Conservation (phyloP, 2,113 vertebrate genomes). For the Ranitomeya imitator region DNA sequence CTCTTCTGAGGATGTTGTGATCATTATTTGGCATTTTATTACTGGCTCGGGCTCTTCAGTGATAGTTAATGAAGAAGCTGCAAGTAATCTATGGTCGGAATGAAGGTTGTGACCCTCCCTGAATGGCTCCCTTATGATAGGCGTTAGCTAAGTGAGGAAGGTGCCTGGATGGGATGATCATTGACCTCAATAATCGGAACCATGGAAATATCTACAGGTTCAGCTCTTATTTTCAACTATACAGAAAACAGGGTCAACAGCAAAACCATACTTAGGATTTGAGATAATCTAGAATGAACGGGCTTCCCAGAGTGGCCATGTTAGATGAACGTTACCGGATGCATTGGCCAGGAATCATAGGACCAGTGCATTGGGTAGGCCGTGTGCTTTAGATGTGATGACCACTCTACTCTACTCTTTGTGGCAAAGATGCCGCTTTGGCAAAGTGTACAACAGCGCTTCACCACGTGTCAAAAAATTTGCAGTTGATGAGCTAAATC, state of each 20-base stretch:
- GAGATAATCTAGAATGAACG: background rate
- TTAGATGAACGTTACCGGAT: too few relatives aligned
- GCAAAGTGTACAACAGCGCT: too few relatives aligned
- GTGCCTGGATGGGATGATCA: conserved; percentile 55
- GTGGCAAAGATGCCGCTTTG: too few relatives aligned
- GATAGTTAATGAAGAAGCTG: conserved; percentile 51
- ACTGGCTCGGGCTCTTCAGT: conserved; percentile 27
- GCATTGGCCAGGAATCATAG: too few relatives aligned
- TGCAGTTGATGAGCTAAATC: too few relatives aligned
- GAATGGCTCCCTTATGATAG: background rate
- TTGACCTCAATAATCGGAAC: background rate
- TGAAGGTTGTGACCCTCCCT: conserved; percentile 63
- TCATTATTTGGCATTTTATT: conserved; percentile 39
- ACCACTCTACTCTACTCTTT: too few relatives aligned
- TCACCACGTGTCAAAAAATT: too few relatives aligned
- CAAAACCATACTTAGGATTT: background rate
- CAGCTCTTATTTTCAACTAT: background rate
- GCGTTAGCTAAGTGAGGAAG: conserved; percentile 43
- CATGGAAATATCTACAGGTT: background rate
- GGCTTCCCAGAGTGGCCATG: background rate
- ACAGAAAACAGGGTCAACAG: background rate
- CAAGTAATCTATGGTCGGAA: conserved; percentile 63
- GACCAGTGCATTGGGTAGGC: too few relatives aligned
- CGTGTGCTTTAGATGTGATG: too few relatives aligned
- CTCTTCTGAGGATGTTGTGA: accelerated